Conservation (phyloP, 2,797 vertebrate species). For the Pteronotus mesoamericanus region DNA sequence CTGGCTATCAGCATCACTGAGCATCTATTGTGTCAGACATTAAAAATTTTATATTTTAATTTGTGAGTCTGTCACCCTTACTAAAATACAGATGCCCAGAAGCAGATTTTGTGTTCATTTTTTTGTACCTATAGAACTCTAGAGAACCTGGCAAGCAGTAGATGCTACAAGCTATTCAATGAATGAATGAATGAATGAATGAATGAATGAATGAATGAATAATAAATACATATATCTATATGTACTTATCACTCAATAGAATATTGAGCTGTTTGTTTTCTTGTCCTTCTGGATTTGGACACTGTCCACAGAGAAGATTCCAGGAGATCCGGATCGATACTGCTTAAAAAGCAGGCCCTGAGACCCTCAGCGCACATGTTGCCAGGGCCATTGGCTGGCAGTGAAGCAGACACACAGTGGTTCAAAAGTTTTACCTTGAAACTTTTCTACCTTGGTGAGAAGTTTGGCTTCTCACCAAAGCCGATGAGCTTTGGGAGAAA, state of each 20-base stretch:
- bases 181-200: neutral
- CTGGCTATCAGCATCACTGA: neutral
- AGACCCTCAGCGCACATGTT: accelerated
- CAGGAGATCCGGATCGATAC: neutral
- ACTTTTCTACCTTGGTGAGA: too few relatives aligned
- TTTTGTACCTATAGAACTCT: neutral
- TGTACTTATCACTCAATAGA: too few relatives aligned
- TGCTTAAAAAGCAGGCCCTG: neutral
- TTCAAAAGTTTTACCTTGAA: neutral
- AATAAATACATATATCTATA: neutral
- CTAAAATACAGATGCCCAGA: neutral
- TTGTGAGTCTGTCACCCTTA: neutral
- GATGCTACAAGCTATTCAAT: neutral
- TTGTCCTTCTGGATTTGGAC: neutral
- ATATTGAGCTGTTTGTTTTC: neutral
- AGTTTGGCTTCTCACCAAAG: neutral
- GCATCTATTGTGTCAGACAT: neutral
- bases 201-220: neutral
- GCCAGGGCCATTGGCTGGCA: too few relatives aligned
- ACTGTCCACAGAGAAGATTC: neutral
- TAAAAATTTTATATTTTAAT: neutral
- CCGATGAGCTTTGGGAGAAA: neutral
- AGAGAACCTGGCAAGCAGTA: neutral
- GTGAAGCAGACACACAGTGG: neutral
- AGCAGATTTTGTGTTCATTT: neutral